A percentile compares a stretch with the other conserved stretches of the same genome.
Evolutionary conservation across 1,140 invertebrate species (phyloP).

Genomic region (Diplogasteroides magnus): DNA sequence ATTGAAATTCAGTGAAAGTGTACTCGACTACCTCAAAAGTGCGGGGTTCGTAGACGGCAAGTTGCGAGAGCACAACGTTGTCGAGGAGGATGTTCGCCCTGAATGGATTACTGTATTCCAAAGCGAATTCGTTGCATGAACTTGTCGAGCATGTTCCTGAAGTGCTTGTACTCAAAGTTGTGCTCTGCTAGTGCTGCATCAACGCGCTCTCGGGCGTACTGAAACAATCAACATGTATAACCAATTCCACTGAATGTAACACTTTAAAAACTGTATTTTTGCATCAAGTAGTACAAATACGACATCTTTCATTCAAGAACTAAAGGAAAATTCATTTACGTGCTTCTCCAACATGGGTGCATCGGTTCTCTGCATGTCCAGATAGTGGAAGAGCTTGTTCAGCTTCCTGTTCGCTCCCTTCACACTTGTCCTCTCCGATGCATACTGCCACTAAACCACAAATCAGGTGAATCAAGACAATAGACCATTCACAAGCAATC

Average conservation of each 20-base stretch:
- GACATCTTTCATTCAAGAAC: slow-evolving; percentile 2
- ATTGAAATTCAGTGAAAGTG: neutral
- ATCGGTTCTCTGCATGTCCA: slow-evolving; percentile 46
- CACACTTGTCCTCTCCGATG: slow-evolving; percentile 32
- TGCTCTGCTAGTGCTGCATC: slow-evolving; percentile 41
- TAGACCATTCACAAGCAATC: neutral
- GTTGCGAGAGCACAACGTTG: slow-evolving; percentile 39
- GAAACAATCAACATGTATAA: neutral
- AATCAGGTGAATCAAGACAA: neutral
- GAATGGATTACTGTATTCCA: neutral
- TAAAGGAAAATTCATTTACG: slow-evolving; percentile 27
- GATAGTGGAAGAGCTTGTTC: slow-evolving; percentile 44
- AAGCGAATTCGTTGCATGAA: neutral
- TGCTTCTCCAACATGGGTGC: slow-evolving; percentile 39
- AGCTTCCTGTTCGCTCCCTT: slow-evolving; percentile 32
- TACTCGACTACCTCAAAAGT: slow-evolving; percentile 40
- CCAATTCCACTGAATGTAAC: neutral
- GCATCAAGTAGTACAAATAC: neutral
- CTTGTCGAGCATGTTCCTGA: slow-evolving; percentile 37
- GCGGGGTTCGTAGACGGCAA: slow-evolving; percentile 50
- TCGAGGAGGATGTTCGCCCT: slow-evolving; percentile 46
- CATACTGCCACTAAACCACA: slow-evolving; percentile 51
- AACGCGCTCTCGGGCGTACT: slow-evolving; percentile 45
- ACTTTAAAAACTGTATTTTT: slow-evolving; percentile 2
- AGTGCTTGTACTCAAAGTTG: slow-evolving; percentile 35